Conservation (phyloP, 2,797 vertebrate genomes). For the Austrolebias charrua region DNA sequence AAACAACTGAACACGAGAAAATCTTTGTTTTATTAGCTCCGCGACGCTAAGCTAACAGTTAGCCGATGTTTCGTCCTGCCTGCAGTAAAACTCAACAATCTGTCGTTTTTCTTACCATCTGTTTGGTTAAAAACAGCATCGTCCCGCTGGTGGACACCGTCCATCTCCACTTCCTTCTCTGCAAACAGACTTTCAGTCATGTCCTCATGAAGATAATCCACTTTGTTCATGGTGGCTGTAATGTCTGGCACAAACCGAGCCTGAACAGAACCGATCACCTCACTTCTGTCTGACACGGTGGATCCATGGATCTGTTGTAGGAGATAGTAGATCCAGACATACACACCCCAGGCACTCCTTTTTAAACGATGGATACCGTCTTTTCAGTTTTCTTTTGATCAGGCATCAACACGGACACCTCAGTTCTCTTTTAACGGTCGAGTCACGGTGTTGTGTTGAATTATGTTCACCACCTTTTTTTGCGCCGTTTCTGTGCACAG, state of each 20-base stretch:
- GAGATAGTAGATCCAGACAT: too few relatives aligned
- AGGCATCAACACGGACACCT: conserved; percentile 17
- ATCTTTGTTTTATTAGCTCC: not conserved
- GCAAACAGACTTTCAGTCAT: not conserved
- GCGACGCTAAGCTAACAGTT: not conserved
- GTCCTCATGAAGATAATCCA: not conserved
- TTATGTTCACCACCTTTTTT: too few relatives aligned
- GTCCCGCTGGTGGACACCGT: not conserved
- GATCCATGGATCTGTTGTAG: not conserved
- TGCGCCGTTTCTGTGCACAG: too few relatives aligned
- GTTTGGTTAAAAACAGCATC: not conserved
- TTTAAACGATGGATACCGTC: too few relatives aligned
- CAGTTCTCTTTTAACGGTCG: too few relatives aligned
- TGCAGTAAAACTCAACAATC: not conserved
- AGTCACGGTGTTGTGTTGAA: too few relatives aligned
- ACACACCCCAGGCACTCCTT: not conserved
- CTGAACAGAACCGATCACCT: not conserved
- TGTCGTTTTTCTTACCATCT: not conserved
- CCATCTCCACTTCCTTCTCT: not conserved
- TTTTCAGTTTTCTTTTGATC: not conserved
- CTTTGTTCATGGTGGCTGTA: conserved; percentile 1
- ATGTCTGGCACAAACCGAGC: not conserved
- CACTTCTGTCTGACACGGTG: not conserved
- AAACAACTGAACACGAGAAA: too few relatives aligned
- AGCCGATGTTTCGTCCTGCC: not conserved